Conservation (phyloP, 2,888 invertebrate genomes). For the Drosophila greeni region DNA sequence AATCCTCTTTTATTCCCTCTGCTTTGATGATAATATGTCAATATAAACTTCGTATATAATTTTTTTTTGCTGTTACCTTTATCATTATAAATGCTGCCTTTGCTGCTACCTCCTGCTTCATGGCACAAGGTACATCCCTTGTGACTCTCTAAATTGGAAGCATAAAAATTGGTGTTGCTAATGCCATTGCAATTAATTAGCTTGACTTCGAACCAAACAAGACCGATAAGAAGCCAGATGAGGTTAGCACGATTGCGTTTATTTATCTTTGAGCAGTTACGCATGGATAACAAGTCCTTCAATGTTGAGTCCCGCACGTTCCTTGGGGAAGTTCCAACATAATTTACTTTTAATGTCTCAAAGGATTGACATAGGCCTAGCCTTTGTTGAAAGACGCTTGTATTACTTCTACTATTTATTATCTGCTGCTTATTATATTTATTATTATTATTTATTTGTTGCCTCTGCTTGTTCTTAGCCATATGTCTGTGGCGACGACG, state of each 20-base stretch:
- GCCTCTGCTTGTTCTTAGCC: constrained; percentile 21
- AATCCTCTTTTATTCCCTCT: not conserved
- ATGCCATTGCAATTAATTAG: constrained; percentile 73
- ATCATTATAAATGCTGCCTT: constrained; percentile 41
- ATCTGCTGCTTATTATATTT: constrained; percentile 1
- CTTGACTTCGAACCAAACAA: constrained; percentile 77
- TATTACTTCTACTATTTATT: constrained; percentile 8
- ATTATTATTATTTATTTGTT: constrained; percentile 8
- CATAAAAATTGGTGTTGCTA: constrained; percentile 57
- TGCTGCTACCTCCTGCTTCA: constrained; percentile 38
- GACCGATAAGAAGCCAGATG: constrained; percentile 76
- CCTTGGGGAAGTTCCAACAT: constrained; percentile 17
- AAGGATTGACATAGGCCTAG: constrained; percentile 31
- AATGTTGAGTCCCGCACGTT: constrained; percentile 34
- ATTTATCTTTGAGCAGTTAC: constrained; percentile 55
- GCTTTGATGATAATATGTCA: not conserved
- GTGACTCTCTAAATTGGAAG: constrained; percentile 56
- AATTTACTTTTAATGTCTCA: constrained; percentile 46
- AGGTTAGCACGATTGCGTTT: constrained; percentile 66
- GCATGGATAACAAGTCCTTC: constrained; percentile 33
- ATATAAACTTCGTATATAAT: not conserved
- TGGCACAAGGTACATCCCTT: constrained; percentile 63
- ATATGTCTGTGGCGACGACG: constrained; percentile 31
- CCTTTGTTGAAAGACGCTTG: constrained; percentile 10
- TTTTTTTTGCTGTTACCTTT: constrained; percentile 44